These are phyloP conservation scores for Tetraodon nigroviridis DNA, from an alignment of 2,113 vertebrate species.

Conservation along the genomic window DNA sequence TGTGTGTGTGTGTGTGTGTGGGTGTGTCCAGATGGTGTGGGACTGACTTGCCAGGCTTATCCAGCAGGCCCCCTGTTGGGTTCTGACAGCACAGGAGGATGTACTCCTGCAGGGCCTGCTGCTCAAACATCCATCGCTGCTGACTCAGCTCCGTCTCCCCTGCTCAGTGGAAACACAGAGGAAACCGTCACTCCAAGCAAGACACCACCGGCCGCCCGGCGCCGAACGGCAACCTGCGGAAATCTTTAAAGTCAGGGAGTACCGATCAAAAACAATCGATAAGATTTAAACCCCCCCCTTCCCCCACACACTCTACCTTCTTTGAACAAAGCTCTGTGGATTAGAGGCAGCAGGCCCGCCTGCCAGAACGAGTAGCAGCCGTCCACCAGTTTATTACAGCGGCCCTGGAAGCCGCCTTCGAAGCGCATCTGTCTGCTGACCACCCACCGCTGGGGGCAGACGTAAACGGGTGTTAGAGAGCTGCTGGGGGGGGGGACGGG, in stretches of 20 bases:
- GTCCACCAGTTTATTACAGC: slow-evolving; percentile 97
- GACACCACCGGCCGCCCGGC: too few relatives aligned
- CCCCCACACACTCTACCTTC: slow-evolving; percentile 81
- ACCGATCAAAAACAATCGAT: too few relatives aligned
- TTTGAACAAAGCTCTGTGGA: slow-evolving; percentile 86
- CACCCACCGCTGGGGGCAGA: slow-evolving; percentile 84
- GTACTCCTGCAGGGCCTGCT: slow-evolving; percentile 93
- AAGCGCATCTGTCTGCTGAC: slow-evolving; percentile 92
- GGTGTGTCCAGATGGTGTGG: slow-evolving; percentile 40
- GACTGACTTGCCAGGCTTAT: slow-evolving; percentile 98
- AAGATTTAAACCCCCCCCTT: neutral
- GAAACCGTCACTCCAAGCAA: too few relatives aligned
- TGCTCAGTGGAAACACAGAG: slow-evolving; percentile 44
- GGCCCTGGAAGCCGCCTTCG: slow-evolving; percentile 96
- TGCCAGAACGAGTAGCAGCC: slow-evolving; percentile 99
- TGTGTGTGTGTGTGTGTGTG: slow-evolving; percentile 16
- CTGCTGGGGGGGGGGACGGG: too few relatives aligned
- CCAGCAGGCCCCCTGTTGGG: slow-evolving; percentile 86
- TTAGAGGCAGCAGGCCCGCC: slow-evolving; percentile 88
- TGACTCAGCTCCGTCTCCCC: slow-evolving; percentile 84
- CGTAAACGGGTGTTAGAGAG: neutral
- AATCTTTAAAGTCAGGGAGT: too few relatives aligned
- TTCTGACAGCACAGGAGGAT: slow-evolving; percentile 97
- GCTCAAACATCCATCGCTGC: slow-evolving; percentile 92
- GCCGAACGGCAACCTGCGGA: too few relatives aligned